phyloP scores from a whole-genome alignment of 2,113 vertebrate genomes.

The Notechis scutatus region DNA sequence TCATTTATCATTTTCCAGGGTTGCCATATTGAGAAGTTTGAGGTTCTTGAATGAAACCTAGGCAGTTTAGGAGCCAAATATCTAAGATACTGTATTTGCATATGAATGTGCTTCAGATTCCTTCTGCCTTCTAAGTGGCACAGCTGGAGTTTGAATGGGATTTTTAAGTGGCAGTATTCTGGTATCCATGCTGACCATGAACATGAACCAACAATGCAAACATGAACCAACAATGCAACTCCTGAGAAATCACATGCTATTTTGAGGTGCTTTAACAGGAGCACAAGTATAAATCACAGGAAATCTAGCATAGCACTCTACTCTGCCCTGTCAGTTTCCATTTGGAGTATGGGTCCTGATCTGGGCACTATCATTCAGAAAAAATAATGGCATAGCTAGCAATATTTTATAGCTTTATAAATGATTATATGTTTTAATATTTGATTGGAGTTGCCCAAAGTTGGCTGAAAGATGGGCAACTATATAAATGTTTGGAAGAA shows the following conservation, averaged over 20 bases:
- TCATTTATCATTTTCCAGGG: neutral
- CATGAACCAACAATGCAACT: neutral
- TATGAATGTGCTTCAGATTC: neutral
- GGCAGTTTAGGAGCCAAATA: neutral
- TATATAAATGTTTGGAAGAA: no score
- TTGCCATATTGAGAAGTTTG: neutral
- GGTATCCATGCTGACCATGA: neutral
- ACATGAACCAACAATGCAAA: neutral
- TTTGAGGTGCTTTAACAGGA: neutral
- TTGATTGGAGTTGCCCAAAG: no score
- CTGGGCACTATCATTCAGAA: neutral
- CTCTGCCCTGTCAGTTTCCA: neutral
- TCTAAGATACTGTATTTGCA: neutral
- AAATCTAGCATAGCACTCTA: neutral
- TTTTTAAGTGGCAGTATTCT: neutral
- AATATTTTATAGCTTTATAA: neutral
- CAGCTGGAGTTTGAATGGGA: neutral
- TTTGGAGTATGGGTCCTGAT: neutral
- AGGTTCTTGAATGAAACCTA: neutral
- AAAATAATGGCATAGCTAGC: neutral
- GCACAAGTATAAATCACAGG: neutral
- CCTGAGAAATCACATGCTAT: neutral
- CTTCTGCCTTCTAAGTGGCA: no score
- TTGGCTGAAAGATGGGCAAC: no score
- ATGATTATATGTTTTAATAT: no score